A percentile compares a stretch with the other conserved stretches of the same genome.
Evolutionary conservation across 92 coral and sea anemone genomes (phyloP).

Genomic region (Meandrina meandrites): DNA sequence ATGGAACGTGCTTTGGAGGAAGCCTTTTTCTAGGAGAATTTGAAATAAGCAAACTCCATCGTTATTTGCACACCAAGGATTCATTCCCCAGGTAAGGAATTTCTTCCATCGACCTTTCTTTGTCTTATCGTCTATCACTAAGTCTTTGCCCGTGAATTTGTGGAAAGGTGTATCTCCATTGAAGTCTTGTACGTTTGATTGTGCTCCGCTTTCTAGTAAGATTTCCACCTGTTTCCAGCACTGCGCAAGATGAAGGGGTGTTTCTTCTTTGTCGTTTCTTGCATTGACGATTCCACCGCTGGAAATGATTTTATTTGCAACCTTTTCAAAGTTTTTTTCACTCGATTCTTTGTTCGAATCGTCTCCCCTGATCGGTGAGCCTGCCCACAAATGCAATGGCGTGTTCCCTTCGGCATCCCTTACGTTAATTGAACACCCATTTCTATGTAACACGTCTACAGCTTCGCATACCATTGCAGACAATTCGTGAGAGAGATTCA

Average conservation of each 20-base stretch:
- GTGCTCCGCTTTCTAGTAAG: not conserved
- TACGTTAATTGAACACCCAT: not conserved
- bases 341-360: no score
- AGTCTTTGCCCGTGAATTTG: not conserved
- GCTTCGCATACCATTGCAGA: not conserved
- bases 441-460: not conserved
- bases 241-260: constrained; percentile 47
- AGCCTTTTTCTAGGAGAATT: not conserved
- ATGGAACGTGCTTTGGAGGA: not conserved
- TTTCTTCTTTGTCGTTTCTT: constrained; percentile 37
- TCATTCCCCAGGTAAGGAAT: constrained; percentile 29
- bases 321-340: not conserved
- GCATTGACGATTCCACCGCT: not conserved
- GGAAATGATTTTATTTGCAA: not conserved
- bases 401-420: constrained; percentile 13
- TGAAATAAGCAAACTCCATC: not conserved
- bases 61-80: constrained; percentile 33
- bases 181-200: not conserved
- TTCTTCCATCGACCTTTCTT: constrained; percentile 1
- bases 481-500: not conserved
- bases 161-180: not conserved
- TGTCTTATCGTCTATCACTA: not conserved
- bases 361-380: not conserved
- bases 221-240: constrained; percentile 23
- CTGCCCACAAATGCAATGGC: constrained; percentile 26